Conservation (phyloP, 2,888 invertebrate species). For the Pterobdella sp. region DNA sequence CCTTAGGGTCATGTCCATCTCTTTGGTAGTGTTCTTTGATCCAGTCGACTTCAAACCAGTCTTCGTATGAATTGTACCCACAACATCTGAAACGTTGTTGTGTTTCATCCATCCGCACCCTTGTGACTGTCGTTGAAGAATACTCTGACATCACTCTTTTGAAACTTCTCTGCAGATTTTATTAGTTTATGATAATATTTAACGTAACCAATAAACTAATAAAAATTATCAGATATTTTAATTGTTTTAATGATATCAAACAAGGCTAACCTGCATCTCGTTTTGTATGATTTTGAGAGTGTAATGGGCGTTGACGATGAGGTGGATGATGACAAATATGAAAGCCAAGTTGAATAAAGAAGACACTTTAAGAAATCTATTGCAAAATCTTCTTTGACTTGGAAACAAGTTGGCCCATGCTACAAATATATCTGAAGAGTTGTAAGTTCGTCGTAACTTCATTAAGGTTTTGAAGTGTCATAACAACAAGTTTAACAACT, state of each 20-base stretch:
- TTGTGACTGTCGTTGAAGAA: not conserved
- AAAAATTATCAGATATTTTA: no score
- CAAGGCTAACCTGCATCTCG: not conserved
- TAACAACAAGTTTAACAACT: no score
- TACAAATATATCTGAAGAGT: not conserved
- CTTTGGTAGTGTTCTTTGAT: not conserved
- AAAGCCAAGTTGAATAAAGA: not conserved
- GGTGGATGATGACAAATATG: not conserved
- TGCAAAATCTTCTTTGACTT: not conserved
- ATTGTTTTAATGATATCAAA: no score
- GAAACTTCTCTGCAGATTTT: constrained; percentile 25
- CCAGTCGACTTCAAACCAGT: constrained; percentile 23
- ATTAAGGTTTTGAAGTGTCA: no score
- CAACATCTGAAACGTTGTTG: constrained; percentile 23
- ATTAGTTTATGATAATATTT: no score
- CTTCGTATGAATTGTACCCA: constrained; percentile 13
- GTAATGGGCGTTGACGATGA: not conserved
- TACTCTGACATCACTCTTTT: constrained; percentile 8
- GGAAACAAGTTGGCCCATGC: not conserved
- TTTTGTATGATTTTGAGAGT: not conserved
- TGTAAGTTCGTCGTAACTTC: not conserved
- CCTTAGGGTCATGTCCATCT: not conserved
- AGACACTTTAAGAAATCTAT: not conserved
- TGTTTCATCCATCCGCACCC: constrained; percentile 12
- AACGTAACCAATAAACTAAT: no score